Base-by-base conservation (phyloP, 92 coral and sea anemone genomes). In the Hydrozoanthus gracilis region DNA sequence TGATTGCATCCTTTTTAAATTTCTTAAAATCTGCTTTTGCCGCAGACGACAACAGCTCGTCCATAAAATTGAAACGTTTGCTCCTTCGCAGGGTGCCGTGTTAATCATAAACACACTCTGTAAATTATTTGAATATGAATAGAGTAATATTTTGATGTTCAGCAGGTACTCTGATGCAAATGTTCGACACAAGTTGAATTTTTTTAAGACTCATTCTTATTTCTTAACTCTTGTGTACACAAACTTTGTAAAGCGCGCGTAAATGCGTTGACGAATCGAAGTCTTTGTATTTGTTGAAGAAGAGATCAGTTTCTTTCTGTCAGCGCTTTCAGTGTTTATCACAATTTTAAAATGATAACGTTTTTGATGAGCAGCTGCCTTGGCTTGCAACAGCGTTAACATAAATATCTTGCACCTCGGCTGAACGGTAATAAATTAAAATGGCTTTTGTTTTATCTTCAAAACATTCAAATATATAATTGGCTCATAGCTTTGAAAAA, bases 11-110 rank as follows among this genome's bases (percentile, higher is more conserved):
- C 70, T 52, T 69, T 39, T 61, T 14, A 79, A 49, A 64, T 1
- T 35, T 79, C 27, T 64, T 17, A 12, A 4, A 89, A 52, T 87
- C 88, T 27, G 71, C 3, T 11, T 13, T n/a, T 50, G n/a, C 91
- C 2, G 47, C 91, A 73, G 39, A 88, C 86, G 87, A 90, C 94
- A 61, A 88, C 94, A 46, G 83, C 83, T 56, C 85, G 73, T 64
- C 85, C 85, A 18, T 80, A 74, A 47, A 65, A 80, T 80, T 80
- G 61, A 80, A 80, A 80, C 15, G 8, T 80, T 65, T 65, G 12
- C 60, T 64, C 45, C 85, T 62, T 58, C 48, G 15, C 69, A 48
- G 85, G 85, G 74, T 49, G 58, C 72, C 27, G n/a, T 3, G 46
- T 10, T 45, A 79, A 13, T 9, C 47, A 65, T 80, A 76, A 76